phyloP scores from a whole-genome alignment of 2,888 invertebrate species.

The Chymomyza caudatula region DNA sequence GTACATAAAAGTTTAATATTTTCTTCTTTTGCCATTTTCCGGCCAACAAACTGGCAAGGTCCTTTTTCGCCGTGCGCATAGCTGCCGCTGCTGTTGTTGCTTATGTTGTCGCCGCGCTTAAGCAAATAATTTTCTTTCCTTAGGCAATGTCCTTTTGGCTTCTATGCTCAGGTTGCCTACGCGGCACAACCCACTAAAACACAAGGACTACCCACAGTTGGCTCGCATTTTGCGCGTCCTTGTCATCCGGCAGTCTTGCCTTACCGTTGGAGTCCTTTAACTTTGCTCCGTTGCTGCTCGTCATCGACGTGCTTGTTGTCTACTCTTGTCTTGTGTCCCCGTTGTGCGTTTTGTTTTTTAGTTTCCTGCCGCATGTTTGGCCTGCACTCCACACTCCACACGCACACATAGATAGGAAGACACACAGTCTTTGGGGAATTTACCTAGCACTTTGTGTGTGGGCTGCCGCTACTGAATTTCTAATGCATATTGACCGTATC shows the following conservation, averaged over 20 bases:
- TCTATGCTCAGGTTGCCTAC: constrained; percentile 43
- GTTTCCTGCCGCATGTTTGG: constrained; percentile 51
- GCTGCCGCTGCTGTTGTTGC: neutral
- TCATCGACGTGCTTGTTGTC: constrained; percentile 13
- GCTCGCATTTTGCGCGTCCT: neutral
- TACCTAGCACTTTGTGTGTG: constrained; percentile 43
- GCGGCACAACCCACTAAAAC: neutral
- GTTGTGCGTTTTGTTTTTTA: constrained; percentile 59
- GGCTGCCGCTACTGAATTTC: neutral
- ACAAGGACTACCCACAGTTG: neutral
- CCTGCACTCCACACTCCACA: constrained; percentile 49
- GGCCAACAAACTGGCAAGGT: neutral
- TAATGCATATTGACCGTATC: neutral
- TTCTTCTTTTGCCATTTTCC: constrained; percentile 7
- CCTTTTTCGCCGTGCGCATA: neutral
- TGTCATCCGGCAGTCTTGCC: constrained; percentile 18
- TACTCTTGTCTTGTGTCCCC: constrained; percentile 31
- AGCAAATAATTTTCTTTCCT: constrained; percentile 67
- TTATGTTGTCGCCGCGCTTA: constrained; percentile 52
- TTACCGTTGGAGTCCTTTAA: neutral
- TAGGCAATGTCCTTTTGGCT: constrained; percentile 43
- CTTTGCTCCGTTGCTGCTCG: neutral
- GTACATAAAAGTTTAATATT: constrained; percentile 58
- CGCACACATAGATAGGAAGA: constrained; percentile 1
- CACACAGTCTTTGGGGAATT: constrained; percentile 39